These are phyloP conservation scores for Peromyscus attwateri DNA, from an alignment of 2,797 vertebrate genomes.

Conservation along the genomic window DNA sequence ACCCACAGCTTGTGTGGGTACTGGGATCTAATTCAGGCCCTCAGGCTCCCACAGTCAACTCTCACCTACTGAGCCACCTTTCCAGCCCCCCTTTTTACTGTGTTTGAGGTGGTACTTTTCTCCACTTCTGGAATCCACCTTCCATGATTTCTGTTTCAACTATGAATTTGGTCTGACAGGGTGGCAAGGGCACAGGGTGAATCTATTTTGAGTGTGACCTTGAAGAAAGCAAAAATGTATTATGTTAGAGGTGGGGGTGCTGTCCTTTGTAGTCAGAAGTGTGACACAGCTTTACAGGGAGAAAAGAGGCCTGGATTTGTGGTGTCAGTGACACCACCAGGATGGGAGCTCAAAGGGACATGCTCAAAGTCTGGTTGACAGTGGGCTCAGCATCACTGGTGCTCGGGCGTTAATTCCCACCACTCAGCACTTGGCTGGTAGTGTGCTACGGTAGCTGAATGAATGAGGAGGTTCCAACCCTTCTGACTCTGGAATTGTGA, in stretches of 20 bases:
- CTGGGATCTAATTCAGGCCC: not conserved
- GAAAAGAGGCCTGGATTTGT: not conserved
- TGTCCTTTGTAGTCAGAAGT: not conserved
- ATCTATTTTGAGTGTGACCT: not conserved
- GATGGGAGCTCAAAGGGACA: not conserved
- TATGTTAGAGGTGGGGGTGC: not conserved
- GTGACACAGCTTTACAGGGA: rapidly evolving
- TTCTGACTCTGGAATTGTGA: not conserved
- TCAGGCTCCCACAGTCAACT: not conserved
- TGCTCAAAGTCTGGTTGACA: rapidly evolving
- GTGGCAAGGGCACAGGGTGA: too few species aligned
- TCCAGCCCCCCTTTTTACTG: not conserved
- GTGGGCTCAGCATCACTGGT: rapidly evolving
- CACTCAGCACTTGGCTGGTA: not conserved
- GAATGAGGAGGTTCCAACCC: not conserved
- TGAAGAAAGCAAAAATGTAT: rapidly evolving
- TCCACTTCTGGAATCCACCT: not conserved
- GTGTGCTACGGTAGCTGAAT: rapidly evolving
- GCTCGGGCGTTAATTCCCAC: not conserved
- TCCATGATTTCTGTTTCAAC: not conserved
- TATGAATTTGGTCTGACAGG: not conserved
- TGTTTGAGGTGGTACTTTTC: not conserved
- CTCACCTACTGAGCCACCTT: not conserved
- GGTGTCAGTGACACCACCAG: rapidly evolving
- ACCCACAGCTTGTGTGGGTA: not conserved